Conservation (phyloP, 1,140 invertebrate species). For the Macrobrachium rosenbergii region DNA sequence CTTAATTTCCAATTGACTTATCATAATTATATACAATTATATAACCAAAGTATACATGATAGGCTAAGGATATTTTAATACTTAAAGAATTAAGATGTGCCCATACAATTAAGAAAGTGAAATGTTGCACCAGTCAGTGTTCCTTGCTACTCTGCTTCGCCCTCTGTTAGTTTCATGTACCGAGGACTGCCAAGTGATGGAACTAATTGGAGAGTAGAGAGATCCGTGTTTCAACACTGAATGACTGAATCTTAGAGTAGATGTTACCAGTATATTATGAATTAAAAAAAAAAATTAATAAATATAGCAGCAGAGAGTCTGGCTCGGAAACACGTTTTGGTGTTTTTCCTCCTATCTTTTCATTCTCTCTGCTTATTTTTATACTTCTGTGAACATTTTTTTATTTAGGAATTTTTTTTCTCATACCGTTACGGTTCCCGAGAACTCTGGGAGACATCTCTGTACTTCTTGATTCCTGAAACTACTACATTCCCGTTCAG, state of each 20-base stretch:
- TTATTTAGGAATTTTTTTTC: slow-evolving; percentile 20
- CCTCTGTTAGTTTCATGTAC: background rate
- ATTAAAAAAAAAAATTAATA: background rate
- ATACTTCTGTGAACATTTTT: slow-evolving; percentile 8
- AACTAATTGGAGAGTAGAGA: background rate
- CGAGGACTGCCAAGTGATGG: background rate
- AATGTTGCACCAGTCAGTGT: slow-evolving; percentile 54
- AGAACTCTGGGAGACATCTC: background rate
- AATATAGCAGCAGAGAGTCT: slow-evolving; percentile 53
- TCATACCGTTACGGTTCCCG: background rate
- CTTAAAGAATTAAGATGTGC: slow-evolving; percentile 54
- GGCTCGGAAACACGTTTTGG: slow-evolving; percentile 51
- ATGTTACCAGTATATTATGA: slow-evolving; percentile 60
- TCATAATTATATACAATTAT: slow-evolving; percentile 57
- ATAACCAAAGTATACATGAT: slow-evolving; percentile 65
- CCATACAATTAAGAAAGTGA: slow-evolving; percentile 50
- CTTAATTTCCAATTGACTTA: slow-evolving; percentile 57
- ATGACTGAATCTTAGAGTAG: slow-evolving; percentile 47
- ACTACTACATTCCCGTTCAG: slow-evolving; percentile 53
- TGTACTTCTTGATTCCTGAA: slow-evolving; percentile 8
- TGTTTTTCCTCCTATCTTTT: slow-evolving; percentile 36
- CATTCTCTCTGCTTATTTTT: slow-evolving; percentile 43
- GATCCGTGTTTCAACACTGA: slow-evolving; percentile 33
- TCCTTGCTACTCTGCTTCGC: slow-evolving; percentile 46
- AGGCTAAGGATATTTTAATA: slow-evolving; percentile 63